Evolutionary conservation across 2,797 vertebrate genomes (phyloP).

Genomic region (Malacoraja senta): DNA sequence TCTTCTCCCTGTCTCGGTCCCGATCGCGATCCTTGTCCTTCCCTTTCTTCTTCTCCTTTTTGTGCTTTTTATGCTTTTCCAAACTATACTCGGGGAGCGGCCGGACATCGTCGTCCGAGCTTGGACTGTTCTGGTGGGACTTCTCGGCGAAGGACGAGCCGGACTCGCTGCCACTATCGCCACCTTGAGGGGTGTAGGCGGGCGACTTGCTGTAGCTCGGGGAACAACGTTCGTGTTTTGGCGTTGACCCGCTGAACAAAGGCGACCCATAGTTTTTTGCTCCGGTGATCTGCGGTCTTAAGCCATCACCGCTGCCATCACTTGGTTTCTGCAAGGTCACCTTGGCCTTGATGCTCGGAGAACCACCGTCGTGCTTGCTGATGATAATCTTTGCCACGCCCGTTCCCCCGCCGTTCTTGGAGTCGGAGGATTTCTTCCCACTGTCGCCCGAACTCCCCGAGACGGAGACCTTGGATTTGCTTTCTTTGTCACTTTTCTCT

Average conservation of each 20-base stretch:
- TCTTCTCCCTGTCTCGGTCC: constrained; percentile 70
- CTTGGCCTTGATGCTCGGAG: constrained; percentile 96
- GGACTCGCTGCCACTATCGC: constrained; percentile 94
- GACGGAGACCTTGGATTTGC: constrained; percentile 81
- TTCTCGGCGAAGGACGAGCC: constrained; percentile 94
- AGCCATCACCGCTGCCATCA: constrained; percentile 76
- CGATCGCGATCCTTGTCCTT: constrained; percentile 79
- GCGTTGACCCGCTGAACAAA: constrained; percentile 91
- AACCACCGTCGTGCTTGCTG: constrained; percentile 92
- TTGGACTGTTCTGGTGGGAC: constrained; percentile 96
- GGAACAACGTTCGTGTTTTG: constrained; percentile 92
- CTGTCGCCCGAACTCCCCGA: constrained; percentile 73
- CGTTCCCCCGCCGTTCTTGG: constrained; percentile 73
- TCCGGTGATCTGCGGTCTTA: constrained; percentile 80
- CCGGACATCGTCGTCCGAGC: constrained; percentile 85
- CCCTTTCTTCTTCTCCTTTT: constrained; percentile 94
- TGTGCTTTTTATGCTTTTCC: constrained; percentile 97
- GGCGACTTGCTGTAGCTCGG: constrained; percentile 96
- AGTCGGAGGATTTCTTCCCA: constrained; percentile 80
- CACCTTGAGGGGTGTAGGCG: constrained; percentile 86
- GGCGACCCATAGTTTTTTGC: constrained; percentile 88
- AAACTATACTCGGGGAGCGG: constrained; percentile 73
- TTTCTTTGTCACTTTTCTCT: constrained; percentile 89
- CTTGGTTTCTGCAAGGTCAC: constrained; percentile 87
- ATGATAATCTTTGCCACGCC: constrained; percentile 97